Conservation (phyloP, 2,113 vertebrate species). For the Sebastes schlegelii region DNA sequence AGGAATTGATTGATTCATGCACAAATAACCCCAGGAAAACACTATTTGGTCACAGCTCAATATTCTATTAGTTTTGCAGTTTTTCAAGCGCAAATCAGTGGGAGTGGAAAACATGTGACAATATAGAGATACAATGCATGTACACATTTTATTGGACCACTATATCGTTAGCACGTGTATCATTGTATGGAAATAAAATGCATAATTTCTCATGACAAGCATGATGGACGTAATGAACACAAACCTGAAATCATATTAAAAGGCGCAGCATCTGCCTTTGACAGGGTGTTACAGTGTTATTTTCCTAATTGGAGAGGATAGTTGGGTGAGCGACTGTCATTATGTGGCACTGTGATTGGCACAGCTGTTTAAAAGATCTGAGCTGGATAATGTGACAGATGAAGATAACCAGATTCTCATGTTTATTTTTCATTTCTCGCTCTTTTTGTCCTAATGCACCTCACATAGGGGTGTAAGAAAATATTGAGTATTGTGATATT, state of each 20-base stretch:
- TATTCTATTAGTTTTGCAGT: background rate
- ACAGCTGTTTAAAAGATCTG: background rate
- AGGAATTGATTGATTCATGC: constrained; percentile 1
- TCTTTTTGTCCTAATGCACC: background rate
- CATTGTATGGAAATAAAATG: background rate
- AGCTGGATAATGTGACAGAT: background rate
- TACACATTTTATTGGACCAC: background rate
- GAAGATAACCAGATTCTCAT: constrained; percentile 1
- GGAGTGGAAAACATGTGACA: background rate
- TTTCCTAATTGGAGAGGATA: background rate
- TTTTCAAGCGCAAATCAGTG: background rate
- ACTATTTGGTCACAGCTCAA: background rate
- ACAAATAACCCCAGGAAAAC: constrained; percentile 3
- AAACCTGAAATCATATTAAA: background rate
- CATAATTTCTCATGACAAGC: background rate
- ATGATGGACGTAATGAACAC: background rate
- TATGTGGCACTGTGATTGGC: background rate
- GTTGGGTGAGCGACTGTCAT: background rate
- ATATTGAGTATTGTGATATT: too few species aligned
- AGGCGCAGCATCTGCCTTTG: background rate
- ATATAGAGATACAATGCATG: background rate
- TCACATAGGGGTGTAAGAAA: background rate
- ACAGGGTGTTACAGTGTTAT: too few species aligned
- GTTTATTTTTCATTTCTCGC: background rate
- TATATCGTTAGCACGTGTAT: background rate